Base-by-base conservation (phyloP, 2,888 invertebrate genomes). In the Rhagonycha lutea region DNA sequence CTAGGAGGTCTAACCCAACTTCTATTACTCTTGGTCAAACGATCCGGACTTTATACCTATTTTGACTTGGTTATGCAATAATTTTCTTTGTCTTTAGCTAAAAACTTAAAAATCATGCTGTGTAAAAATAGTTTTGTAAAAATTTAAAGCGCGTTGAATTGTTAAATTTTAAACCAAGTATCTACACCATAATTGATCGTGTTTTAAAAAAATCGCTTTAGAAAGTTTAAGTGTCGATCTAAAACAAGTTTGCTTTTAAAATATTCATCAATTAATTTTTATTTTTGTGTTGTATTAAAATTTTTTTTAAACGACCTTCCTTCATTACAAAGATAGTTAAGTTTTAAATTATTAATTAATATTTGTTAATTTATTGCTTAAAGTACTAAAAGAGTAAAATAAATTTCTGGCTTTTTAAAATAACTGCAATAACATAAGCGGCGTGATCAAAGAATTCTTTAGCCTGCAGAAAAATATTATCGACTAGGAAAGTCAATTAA, bases 401-500 rank as follows among this genome's bases (percentile, higher is more conserved):
- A 74, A 70, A 74, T 74, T 70, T 69, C 69, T 70, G 63, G 29
- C 32, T 69, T 69, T 74, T 65, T 63, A 65, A 70, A 74, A 74
- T 32, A 60, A 65, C 23, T 72, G 63, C 24, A 75, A 73, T 69
- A 79, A 75, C 32, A 74, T 72, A 14, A 78, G 77, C 77, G 77
- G 77, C 65, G 61, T 32, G 68, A 65, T 80, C 81, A 81, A 81
- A 79, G 80, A 83, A 83, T 83, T 77, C 77, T 83, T 83, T 81
- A 71, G 69, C 78, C 78, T 79, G 84, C 84, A 83, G 84, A 84
- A 83, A 85, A 82, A 84, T 85, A 85, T 85, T 85, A 84, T 85
- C 85, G 81, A 84, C 83, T 82, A 84, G 83, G 82, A 85, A 84
- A 85, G 83, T 84, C 85, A 85, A 86, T 86, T 86, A 86, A 85